phyloP scores from a whole-genome alignment of 2,797 vertebrate species.

The Orientallactaga sibirica region DNA sequence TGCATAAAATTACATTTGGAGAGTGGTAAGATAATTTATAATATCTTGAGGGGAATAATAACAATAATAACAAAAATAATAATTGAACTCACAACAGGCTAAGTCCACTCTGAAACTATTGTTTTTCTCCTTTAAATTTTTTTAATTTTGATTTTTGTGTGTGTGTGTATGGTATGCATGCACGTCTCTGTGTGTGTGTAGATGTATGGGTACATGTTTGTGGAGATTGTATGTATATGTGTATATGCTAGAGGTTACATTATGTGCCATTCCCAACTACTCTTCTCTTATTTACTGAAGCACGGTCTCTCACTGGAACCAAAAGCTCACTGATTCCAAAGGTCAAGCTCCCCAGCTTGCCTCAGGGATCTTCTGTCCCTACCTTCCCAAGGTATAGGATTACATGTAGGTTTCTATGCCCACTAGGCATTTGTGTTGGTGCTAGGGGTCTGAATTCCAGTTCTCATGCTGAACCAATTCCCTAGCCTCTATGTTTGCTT shows the following conservation, averaged over 20 bases:
- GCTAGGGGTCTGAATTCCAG: no score
- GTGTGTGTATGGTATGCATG: no score
- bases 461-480: not conserved
- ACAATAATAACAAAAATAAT: conserved; percentile 8
- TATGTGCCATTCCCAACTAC: not conserved
- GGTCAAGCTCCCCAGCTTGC: not conserved
- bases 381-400: not conserved
- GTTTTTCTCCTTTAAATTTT: not conserved
- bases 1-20: conserved; percentile 56
- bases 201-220: no score
- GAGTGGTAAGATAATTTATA: conserved; percentile 55
- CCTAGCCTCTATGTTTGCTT: not conserved
- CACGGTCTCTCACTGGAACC: not conserved
- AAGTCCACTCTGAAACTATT: conserved; percentile 47
- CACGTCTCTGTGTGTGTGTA: no score
- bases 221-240: no score
- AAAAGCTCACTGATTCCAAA: not conserved
- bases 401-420: not conserved
- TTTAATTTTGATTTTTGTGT: no score
- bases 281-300: not conserved
- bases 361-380: no score
- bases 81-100: not conserved
- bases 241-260: not conserved
- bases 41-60: conserved; percentile 51
- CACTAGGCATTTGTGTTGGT: not conserved